Evolutionary conservation across 2,797 vertebrate species (phyloP).

Genomic region (Phylloscopus collybita): DNA sequence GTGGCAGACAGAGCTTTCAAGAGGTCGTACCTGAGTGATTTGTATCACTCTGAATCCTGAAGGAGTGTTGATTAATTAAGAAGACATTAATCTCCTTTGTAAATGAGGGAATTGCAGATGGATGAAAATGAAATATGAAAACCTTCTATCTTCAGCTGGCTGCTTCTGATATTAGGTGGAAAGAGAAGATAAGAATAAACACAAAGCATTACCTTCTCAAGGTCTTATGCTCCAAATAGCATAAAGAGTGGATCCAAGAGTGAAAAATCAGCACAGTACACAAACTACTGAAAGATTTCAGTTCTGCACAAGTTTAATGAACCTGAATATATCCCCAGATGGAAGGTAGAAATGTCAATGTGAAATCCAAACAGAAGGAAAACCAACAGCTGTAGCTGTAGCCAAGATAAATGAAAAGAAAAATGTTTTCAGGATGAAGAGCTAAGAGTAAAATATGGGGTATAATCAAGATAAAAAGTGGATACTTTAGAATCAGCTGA

Average conservation of each 20-base stretch:
- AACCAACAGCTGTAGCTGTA: constrained; percentile 11
- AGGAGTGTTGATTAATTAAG: constrained; percentile 7
- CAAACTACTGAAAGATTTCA: constrained; percentile 33
- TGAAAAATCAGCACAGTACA: constrained; percentile 44
- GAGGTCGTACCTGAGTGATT: not conserved
- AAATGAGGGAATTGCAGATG: not conserved
- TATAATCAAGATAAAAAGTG: not conserved
- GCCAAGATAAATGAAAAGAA: constrained; percentile 20
- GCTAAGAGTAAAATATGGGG: not conserved
- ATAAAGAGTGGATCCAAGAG: constrained; percentile 45
- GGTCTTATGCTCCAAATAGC: constrained; percentile 58
- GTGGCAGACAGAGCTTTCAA: not conserved
- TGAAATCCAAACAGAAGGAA: constrained; percentile 37
- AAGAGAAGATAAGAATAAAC: constrained; percentile 8
- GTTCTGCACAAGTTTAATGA: constrained; percentile 35
- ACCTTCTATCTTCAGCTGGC: not conserved
- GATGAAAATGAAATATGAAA: constrained; percentile 20
- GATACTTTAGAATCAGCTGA: not conserved
- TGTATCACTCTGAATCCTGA: not conserved
- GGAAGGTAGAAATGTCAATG: constrained; percentile 42
- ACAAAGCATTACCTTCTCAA: constrained; percentile 41
- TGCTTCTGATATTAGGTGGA: constrained; percentile 39
- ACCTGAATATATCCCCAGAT: constrained; percentile 29
- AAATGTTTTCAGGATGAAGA: constrained; percentile 6
- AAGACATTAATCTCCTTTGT: constrained; percentile 19